Conservation (phyloP, 2,113 vertebrate genomes). For the Crotalus tigris region DNA sequence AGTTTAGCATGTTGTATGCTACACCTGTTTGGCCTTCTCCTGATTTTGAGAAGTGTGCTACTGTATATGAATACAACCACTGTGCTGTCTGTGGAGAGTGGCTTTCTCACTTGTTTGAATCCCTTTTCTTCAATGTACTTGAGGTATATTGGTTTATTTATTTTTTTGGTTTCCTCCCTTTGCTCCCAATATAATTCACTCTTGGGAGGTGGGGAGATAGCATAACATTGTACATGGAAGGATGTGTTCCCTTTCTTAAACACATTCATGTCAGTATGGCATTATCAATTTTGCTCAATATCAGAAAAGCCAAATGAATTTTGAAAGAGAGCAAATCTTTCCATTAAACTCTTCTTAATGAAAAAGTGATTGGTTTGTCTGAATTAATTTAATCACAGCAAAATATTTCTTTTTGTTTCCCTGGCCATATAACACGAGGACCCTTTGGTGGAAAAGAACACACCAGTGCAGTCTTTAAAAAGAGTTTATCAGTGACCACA, state of each 20-base stretch:
- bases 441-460: background rate
- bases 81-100: background rate
- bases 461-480: background rate
- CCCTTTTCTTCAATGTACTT: background rate
- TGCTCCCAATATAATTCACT: constrained; percentile 8
- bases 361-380: constrained; percentile 15
- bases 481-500: background rate
- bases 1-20: background rate
- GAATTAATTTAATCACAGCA: constrained; percentile 22
- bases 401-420: background rate
- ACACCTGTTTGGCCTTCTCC: background rate
- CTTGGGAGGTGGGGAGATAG: background rate
- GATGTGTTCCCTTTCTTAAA: background rate
- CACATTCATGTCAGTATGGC: background rate
- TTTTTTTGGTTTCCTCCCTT: background rate
- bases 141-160: background rate
- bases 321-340: background rate
- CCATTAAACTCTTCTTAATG: background rate
- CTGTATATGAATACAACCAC: background rate
- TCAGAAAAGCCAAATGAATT: constrained; percentile 7
- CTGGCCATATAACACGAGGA: background rate
- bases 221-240: constrained; percentile 1
- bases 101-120: background rate
- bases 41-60: background rate
- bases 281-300: constrained; percentile 30